phyloP scores from a whole-genome alignment of 2,888 invertebrate species.

The Biston betularia region DNA sequence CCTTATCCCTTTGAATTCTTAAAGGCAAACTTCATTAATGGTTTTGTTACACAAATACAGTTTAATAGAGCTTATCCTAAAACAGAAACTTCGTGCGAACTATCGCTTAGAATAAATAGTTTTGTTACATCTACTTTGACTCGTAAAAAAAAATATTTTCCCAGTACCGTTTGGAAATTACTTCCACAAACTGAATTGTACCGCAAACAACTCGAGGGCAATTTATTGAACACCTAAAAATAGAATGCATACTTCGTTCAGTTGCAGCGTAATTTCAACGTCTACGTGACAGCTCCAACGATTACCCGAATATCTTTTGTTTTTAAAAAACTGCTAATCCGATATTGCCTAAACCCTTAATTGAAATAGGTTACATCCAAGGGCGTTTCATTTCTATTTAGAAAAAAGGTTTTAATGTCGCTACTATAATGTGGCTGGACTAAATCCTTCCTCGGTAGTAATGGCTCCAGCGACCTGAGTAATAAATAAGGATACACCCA shows the following conservation, averaged over 20 bases:
- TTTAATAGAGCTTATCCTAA: too few relatives aligned
- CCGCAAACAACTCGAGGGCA: constrained; percentile 50
- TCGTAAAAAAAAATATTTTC: background rate
- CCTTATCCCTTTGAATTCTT: too few relatives aligned
- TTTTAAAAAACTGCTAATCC: constrained; percentile 29
- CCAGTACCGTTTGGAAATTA: constrained; percentile 10
- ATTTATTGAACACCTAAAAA: constrained; percentile 64
- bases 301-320: constrained; percentile 19
- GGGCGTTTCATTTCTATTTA: constrained; percentile 44
- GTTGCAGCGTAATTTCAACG: constrained; percentile 44
- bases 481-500: constrained; percentile 57
- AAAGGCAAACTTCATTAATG: too few relatives aligned
- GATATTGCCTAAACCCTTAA: constrained; percentile 33
- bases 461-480: constrained; percentile 52
- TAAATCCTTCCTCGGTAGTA: constrained; percentile 50
- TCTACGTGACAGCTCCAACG: constrained; percentile 16
- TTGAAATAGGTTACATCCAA: constrained; percentile 34
- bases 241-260: constrained; percentile 54
- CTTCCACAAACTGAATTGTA: constrained; percentile 38
- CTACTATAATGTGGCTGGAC: constrained; percentile 51
- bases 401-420: constrained; percentile 58
- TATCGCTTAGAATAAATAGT: too few relatives aligned
- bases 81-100: too few relatives aligned
- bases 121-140: too few relatives aligned
- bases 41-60: too few relatives aligned